These are phyloP conservation scores for Stichopus chloronotus DNA, from an alignment of 35 echinoderm and acorn worm genomes.

Conservation along the genomic window DNA sequence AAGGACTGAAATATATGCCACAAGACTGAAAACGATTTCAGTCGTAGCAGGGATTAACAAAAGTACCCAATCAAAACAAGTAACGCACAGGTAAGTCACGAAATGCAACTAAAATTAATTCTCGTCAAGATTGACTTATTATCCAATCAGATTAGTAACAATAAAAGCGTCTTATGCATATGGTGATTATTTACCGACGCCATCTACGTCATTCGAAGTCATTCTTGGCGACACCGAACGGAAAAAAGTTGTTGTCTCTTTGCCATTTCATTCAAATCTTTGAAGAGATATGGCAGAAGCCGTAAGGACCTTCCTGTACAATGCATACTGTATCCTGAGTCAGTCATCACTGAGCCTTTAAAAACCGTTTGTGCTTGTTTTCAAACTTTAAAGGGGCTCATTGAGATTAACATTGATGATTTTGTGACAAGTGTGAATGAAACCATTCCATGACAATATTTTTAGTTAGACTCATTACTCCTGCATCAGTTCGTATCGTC, in stretches of 20 bases:
- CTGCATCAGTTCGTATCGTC: too few relatives aligned
- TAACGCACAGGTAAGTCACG: conserved; percentile 11
- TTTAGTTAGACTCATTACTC: too few relatives aligned
- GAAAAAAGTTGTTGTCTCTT: not conserved
- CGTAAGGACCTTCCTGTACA: not conserved
- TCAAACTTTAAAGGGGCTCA: not conserved
- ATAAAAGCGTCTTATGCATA: not conserved
- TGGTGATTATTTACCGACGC: conserved; percentile 13
- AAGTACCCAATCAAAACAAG: conserved; percentile 16
- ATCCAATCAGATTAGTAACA: not conserved
- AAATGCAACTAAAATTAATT: not conserved
- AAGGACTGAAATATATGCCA: conserved; percentile 8
- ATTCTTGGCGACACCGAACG: not conserved
- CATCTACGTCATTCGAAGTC: not conserved
- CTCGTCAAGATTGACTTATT: conserved; percentile 6
- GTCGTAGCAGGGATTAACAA: conserved; percentile 1
- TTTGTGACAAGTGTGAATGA: too few relatives aligned
- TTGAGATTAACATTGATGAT: too few relatives aligned
- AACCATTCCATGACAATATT: too few relatives aligned
- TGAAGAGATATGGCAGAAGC: not conserved
- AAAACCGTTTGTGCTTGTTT: not conserved
- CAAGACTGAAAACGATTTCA: conserved; percentile 14
- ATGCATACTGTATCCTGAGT: not conserved
- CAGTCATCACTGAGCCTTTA: not conserved
- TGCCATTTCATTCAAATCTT: not conserved